Evolutionary conservation across 2,888 invertebrate genomes (phyloP).

Genomic region (Melikaiella ostensackeni): DNA sequence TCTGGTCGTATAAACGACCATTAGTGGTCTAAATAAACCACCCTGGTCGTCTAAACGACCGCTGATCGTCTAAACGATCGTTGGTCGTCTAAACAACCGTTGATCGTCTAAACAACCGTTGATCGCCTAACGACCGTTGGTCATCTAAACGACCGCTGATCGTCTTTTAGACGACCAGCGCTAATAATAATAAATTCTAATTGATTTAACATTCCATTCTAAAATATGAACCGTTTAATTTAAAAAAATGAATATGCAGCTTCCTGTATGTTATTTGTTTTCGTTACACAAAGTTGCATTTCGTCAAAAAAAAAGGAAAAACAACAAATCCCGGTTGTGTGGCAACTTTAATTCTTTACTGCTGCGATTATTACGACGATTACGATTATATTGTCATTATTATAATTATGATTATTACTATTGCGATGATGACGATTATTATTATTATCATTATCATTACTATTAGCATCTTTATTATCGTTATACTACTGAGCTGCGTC

Average conservation of each 20-base stretch:
- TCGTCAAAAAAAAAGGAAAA: not conserved
- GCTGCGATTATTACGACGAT: conserved; percentile 62
- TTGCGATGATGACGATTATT: conserved; percentile 63
- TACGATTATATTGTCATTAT: conserved; percentile 68
- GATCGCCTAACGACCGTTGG: too few relatives aligned
- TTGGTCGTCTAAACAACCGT: too few relatives aligned
- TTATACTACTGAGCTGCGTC: conserved; percentile 56
- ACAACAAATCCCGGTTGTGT: conserved; percentile 43
- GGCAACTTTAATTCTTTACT: conserved; percentile 58
- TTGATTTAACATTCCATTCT: not conserved
- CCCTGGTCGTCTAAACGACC: too few relatives aligned
- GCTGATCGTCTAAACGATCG: too few relatives aligned
- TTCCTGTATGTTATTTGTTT: too few relatives aligned
- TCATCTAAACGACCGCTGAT: too few relatives aligned
- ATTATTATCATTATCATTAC: conserved; percentile 56
- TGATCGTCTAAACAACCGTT: too few relatives aligned
- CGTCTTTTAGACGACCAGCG: too few relatives aligned
- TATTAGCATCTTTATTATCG: conserved; percentile 41
- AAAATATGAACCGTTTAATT: not conserved
- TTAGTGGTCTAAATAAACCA: too few relatives aligned
- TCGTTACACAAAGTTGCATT: conserved; percentile 40
- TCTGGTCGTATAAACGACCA: too few relatives aligned
- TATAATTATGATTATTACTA: conserved; percentile 63
- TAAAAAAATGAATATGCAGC: not conserved
- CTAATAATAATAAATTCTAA: too few relatives aligned